Base-by-base conservation (phyloP, 2,113 vertebrate genomes). In the Orientallactaga bullata region DNA sequence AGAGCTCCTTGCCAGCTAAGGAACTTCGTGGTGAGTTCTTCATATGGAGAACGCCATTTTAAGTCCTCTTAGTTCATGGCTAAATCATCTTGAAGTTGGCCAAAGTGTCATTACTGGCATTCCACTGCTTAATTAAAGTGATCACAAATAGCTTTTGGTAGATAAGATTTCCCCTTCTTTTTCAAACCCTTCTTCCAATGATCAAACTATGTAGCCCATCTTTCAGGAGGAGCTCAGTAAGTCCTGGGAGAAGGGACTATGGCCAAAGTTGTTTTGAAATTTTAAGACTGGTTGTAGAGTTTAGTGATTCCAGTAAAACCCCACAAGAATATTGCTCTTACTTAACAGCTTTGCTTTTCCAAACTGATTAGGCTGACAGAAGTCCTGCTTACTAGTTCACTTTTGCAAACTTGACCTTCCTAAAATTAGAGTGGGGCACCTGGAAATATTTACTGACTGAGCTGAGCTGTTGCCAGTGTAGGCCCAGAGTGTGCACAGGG, bases 401-500 rank as follows among this genome's bases (percentile, higher is more conserved):
- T 80, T 98, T 96, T 97, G 90, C 81, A 98, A 97, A 97, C 93
- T 94, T 97, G 35, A 95, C 95, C 69, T 97, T 97, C 89, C 95
- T 97, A 98, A 98, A 98, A 97, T 97, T 96, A 97, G 96, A 97
- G 35, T 84, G 82, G 93, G 80, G 80, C 92, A 97, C 93, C 88
- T 97, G 96, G 96, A 97, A 98, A 98, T 98, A 97, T 97, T 98
- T 98, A 97, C 96, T 93, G 89, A 94, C 69, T 39, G 32, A 96
- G 97, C 80, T 97, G 77, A 96, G 97, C 94, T 92, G 20, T 35
- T 96, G 91, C 94, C 93, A 85, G 94, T 94, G 96, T 74, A 28
- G 39, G n/a, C 68, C 79, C 96, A 94, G 81, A 61, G 85, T 95
- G 74, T 93, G 88, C 89, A 66, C 95, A 87, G 39, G 88, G 94